These are phyloP conservation scores for Apteryx mantelli DNA, from an alignment of 2,113 vertebrate genomes.

Conservation along the genomic window DNA sequence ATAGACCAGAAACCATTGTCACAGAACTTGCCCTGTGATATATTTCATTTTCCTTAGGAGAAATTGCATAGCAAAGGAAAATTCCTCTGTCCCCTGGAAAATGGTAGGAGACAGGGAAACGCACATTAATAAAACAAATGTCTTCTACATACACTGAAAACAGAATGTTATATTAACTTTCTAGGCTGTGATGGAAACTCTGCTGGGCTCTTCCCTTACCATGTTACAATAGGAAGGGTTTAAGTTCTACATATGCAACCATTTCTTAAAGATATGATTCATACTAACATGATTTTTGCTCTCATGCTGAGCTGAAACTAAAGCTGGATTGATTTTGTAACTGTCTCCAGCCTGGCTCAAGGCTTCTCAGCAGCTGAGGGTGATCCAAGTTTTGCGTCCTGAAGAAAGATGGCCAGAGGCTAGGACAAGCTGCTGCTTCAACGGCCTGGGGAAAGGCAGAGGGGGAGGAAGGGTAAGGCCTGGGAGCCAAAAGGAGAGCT, in stretches of 20 bases:
- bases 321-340: background rate
- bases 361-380: background rate
- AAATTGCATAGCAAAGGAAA: conserved; percentile 54
- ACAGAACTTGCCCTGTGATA: conserved; percentile 17
- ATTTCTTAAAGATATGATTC: background rate
- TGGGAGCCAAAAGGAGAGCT: background rate
- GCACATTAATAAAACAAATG: conserved; percentile 18
- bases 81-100: conserved; percentile 34
- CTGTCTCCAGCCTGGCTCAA: background rate
- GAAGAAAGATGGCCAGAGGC: background rate
- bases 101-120: background rate
- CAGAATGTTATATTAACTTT: background rate
- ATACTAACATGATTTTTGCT: background rate
- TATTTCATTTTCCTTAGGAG: conserved; percentile 60
- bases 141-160: background rate
- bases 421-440: background rate
- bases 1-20: conserved; percentile 57
- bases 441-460: background rate
- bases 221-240: background rate
- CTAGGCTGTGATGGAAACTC: background rate
- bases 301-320: background rate
- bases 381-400: background rate
- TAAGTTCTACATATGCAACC: background rate
- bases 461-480: background rate
- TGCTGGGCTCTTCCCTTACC: accelerated